Percentiles rank a stretch among this genome's conserved stretches.
Conservation (phyloP, 2,888 invertebrate genomes). For the Tineola bisselliella region DNA sequence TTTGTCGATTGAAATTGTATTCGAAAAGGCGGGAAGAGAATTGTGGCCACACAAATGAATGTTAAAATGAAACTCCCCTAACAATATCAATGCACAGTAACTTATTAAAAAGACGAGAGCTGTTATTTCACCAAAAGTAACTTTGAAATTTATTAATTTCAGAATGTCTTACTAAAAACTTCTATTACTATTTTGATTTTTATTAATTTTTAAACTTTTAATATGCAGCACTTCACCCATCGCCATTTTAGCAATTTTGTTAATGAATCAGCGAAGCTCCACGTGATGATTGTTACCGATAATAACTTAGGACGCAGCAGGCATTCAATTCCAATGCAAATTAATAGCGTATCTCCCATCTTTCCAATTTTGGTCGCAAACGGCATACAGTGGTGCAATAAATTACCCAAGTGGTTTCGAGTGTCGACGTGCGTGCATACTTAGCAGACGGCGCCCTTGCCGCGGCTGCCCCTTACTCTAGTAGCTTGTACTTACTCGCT, state of each 20-base stretch:
- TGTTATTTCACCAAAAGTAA: too few relatives aligned
- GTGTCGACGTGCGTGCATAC: conserved; percentile 2
- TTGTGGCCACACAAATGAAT: neutral
- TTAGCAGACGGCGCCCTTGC: neutral
- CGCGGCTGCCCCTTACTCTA: neutral
- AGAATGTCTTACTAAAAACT: too few relatives aligned
- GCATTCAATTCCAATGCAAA: neutral
- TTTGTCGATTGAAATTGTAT: neutral
- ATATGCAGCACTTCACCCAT: too few relatives aligned
- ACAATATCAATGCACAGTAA: neutral
- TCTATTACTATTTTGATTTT: too few relatives aligned
- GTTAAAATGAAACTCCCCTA: neutral
- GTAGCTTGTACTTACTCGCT: neutral
- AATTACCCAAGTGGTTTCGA: neutral
- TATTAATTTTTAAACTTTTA: too few relatives aligned
- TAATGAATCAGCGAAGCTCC: neutral
- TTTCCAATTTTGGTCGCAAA: conserved; percentile 5
- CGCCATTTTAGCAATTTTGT: too few relatives aligned
- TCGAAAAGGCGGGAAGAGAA: neutral
- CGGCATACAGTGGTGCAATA: neutral
- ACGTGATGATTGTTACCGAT: neutral
- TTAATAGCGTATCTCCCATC: neutral
- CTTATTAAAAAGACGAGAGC: too few relatives aligned
- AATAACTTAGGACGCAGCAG: neutral
- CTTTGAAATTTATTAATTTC: too few relatives aligned